Percentiles rank a stretch among this genome's conserved stretches.
These are phyloP conservation scores for Malurus elegans DNA, from an alignment of 2,113 vertebrate species.

Conservation along the genomic window DNA sequence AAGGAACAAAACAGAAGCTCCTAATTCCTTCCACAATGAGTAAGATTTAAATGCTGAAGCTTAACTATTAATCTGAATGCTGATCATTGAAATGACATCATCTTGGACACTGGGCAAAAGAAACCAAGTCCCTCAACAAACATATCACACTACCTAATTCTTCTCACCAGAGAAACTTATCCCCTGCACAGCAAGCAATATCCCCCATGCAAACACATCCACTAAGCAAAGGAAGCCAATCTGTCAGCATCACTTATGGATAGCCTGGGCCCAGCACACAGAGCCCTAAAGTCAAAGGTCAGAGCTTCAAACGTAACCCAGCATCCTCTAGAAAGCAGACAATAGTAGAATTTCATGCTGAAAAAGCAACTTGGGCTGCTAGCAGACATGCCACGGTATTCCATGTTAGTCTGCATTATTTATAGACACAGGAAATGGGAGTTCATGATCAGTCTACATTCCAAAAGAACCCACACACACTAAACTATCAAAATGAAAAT, in stretches of 20 bases:
- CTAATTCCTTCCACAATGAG: not conserved
- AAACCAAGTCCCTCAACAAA: not conserved
- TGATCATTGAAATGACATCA: not conserved
- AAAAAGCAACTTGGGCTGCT: not conserved
- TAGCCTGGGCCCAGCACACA: not conserved
- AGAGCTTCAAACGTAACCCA: not conserved
- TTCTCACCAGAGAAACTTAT: not conserved
- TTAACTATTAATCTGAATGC: not conserved
- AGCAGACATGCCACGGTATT: not conserved
- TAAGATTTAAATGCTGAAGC: not conserved
- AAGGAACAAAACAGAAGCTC: not conserved
- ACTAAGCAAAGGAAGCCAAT: not conserved
- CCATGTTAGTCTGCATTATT: not conserved
- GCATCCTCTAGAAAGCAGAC: not conserved
- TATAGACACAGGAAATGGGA: not conserved
- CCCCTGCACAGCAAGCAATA: not conserved
- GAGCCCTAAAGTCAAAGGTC: not conserved
- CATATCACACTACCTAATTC: not conserved
- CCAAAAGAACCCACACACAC: not conserved
- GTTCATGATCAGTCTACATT: not conserved
- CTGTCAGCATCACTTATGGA: not conserved
- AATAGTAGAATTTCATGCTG: not conserved
- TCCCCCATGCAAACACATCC: not conserved
- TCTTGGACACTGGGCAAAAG: not conserved
- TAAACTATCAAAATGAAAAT: not conserved